Evolutionary conservation across 2,113 vertebrate species (phyloP).

Genomic region (Mirounga angustirostris): DNA sequence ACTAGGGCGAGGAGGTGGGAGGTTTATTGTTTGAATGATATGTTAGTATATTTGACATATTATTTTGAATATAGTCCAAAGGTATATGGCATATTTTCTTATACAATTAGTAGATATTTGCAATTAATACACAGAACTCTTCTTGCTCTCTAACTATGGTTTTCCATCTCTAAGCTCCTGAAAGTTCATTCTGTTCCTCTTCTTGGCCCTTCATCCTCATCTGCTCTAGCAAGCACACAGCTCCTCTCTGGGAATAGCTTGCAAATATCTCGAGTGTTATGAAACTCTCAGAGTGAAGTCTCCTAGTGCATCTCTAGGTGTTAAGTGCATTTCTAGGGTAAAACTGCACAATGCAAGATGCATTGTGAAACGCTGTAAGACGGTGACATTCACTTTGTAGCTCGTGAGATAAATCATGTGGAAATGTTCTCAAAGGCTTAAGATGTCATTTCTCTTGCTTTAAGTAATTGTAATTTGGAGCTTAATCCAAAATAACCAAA

Average conservation of each 20-base stretch:
- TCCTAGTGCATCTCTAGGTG: background rate
- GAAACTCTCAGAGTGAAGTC: background rate
- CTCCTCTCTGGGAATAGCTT: background rate
- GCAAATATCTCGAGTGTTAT: background rate
- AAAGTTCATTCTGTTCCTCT: background rate
- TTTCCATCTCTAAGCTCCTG: background rate
- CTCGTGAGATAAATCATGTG: background rate
- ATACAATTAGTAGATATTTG: constrained; percentile 24
- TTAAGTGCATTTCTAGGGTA: background rate
- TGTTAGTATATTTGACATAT: background rate
- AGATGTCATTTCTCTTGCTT: background rate
- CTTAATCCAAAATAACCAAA: constrained; percentile 26
- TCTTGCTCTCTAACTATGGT: background rate
- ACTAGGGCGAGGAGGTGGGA: background rate
- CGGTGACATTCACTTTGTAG: background rate
- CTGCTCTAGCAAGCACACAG: background rate
- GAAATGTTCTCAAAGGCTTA: constrained; percentile 14
- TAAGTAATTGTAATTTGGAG: background rate
- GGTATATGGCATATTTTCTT: background rate
- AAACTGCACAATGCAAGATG: background rate
- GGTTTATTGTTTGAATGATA: background rate
- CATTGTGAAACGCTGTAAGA: background rate
- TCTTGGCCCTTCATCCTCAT: background rate
- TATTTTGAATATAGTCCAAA: constrained; percentile 28
- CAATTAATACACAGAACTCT: background rate